Percentiles rank a stretch among this genome's conserved stretches.
Evolutionary conservation across 2,888 invertebrate species (phyloP).

Genomic region (Lithosia quadra): DNA sequence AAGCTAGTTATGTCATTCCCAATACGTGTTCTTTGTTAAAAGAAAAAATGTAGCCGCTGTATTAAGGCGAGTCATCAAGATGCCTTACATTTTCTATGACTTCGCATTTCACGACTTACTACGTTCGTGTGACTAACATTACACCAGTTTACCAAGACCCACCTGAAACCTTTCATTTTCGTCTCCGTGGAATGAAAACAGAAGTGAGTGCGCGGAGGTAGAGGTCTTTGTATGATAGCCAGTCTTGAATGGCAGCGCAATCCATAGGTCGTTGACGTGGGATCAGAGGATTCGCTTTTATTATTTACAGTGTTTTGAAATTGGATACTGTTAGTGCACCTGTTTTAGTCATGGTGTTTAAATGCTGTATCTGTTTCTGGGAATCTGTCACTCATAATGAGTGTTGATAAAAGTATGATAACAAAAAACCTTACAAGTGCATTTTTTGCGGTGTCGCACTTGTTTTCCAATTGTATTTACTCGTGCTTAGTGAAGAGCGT

Average conservation of each 20-base stretch:
- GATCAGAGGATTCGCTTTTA: conserved; percentile 35
- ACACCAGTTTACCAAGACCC: conserved; percentile 35
- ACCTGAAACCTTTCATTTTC: conserved; percentile 29
- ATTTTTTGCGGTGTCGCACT: neutral
- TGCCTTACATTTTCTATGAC: conserved; percentile 56
- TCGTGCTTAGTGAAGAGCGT: too few species aligned
- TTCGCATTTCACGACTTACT: conserved; percentile 35
- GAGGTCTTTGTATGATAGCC: conserved; percentile 46
- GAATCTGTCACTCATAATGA: neutral
- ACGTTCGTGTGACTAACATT: conserved; percentile 20
- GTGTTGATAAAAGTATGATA: neutral
- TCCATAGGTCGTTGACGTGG: conserved; percentile 60
- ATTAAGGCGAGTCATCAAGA: conserved; percentile 39
- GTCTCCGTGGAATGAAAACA: conserved; percentile 12
- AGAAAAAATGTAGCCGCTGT: conserved; percentile 23
- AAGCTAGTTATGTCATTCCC: conserved; percentile 24
- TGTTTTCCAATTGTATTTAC: neutral
- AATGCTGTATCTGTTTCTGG: neutral
- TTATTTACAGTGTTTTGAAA: conserved; percentile 28
- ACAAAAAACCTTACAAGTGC: too few species aligned
- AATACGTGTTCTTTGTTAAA: conserved; percentile 29
- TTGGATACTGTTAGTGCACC: conserved; percentile 7
- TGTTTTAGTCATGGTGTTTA: neutral
- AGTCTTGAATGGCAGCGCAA: conserved; percentile 50
- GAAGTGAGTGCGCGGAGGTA: conserved; percentile 24